These are phyloP conservation scores for Dendrolimus pini DNA, from an alignment of 2,888 invertebrate species.

Conservation along the genomic window DNA sequence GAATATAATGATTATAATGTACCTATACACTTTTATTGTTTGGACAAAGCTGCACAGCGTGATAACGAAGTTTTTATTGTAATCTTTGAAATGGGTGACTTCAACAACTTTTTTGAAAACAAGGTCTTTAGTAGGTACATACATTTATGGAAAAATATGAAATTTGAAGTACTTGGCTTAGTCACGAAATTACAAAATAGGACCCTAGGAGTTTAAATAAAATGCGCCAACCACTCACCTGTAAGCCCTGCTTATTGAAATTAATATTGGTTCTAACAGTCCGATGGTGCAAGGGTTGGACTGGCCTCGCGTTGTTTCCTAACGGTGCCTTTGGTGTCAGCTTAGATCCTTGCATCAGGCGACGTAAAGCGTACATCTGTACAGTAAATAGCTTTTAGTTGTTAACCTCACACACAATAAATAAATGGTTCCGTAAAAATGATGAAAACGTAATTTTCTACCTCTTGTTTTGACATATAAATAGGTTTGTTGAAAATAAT, in stretches of 20 bases:
- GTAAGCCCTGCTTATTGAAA: constrained; percentile 81
- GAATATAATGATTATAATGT: too few species aligned
- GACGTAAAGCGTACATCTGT: constrained; percentile 91
- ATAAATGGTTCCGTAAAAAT: not conserved
- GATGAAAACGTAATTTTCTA: constrained; percentile 39
- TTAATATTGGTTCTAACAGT: constrained; percentile 98
- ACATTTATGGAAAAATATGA: too few species aligned
- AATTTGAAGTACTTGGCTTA: too few species aligned
- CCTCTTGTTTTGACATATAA: constrained; percentile 97
- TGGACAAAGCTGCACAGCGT: not conserved
- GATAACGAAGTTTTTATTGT: not conserved
- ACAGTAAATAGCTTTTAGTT: not conserved
- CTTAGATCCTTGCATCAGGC: constrained; percentile 92
- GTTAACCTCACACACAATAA: not conserved
- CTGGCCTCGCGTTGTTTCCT: constrained; percentile 96
- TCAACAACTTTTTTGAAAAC: too few species aligned
- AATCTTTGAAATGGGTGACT: too few species aligned
- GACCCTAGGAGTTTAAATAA: too few species aligned
- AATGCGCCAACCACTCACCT: constrained; percentile 29
- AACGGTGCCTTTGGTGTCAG: constrained; percentile 92
- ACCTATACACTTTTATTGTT: constrained; percentile 9
- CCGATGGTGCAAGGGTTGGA: constrained; percentile 93
- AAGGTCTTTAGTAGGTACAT: not conserved
- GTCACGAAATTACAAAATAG: too few species aligned
- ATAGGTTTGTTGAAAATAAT: constrained; percentile 98